phyloP scores from a whole-genome alignment of 2,888 invertebrate genomes.

The Pherbina coryleti region DNA sequence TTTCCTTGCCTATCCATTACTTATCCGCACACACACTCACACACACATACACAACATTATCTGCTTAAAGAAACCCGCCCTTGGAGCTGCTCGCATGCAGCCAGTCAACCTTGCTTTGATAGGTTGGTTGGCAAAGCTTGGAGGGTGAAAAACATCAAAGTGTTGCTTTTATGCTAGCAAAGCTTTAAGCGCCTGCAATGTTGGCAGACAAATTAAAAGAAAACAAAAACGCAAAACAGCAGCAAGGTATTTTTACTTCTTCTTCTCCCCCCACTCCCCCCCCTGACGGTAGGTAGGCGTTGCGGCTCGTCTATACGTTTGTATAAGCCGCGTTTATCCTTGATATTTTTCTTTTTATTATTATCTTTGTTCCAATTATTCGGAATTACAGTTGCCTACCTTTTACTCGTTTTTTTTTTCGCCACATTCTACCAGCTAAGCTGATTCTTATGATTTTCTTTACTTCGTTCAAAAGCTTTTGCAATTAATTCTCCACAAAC shows the following conservation, averaged over 20 bases:
- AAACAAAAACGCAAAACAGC: slow-evolving; percentile 12
- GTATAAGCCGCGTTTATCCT: slow-evolving; percentile 31
- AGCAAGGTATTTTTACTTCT: background rate
- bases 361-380: slow-evolving; percentile 66
- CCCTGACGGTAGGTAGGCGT: background rate
- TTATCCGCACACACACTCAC: background rate
- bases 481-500: slow-evolving; percentile 1
- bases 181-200: slow-evolving; percentile 6
- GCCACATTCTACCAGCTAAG: background rate
- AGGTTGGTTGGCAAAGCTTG: background rate
- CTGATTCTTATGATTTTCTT: background rate
- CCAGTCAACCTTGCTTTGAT: background rate
- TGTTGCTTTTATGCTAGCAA: background rate
- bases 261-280: background rate
- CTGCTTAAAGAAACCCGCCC: too few relatives aligned
- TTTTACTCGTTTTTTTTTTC: background rate
- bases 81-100: background rate
- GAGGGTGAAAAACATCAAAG: slow-evolving; percentile 17
- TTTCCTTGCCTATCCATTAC: slow-evolving; percentile 12
- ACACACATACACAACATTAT: background rate
- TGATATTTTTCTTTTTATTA: slow-evolving; percentile 48
- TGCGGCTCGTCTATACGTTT: slow-evolving; percentile 15
- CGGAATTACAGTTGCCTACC: slow-evolving; percentile 63
- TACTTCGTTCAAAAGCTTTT: background rate
- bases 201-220: slow-evolving; percentile 22